Evolutionary conservation across 2,888 invertebrate genomes (phyloP), one percentile per base, ranked within the genome.

Genomic region (Halocaridina rubra): DNA sequence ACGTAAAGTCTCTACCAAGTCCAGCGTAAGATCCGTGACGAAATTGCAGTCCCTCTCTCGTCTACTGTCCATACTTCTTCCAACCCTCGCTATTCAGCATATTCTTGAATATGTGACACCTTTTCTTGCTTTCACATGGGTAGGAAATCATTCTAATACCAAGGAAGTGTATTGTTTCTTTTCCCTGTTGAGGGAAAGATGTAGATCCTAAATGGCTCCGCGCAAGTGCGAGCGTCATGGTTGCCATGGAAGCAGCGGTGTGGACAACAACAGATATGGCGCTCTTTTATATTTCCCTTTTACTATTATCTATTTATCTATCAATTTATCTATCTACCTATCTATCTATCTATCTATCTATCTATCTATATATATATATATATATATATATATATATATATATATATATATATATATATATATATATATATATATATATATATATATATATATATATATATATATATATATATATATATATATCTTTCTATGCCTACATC

Each of bases 1-100:
- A 87, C 87, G 78, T 4, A 87, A 69, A 0, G 87, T 87, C 10
- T 85, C 85, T 7, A 87, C 85, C 22, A 87, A 80, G 3, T 81
- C 87, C 8, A 87, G 74, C 0, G 87, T 87, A 4, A 87, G 75
- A 53, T 87, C 87, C 0, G 87, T 85, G 7, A 87, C 69, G 27
- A 87, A 80, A n/a, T 84, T 74, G 30, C 59, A 75, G 64, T 87
- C 87, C 16, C 78, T 33, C n/a, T 82, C 80, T 57, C 76, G 64
- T 30, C 57, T 71, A 3, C 32, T 61, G 5, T 78, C 84, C 67
- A 82, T 80, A 53, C 53, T 10, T 2, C 19, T 19, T 16, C 53
- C 53, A 53, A n/a, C 2, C 0, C 53, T 53, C 16, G 7, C 7
- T n/a, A 16, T 53, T 4, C 53, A 53, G 16, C 16, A 19, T n/a